Conservation (phyloP, 2,888 invertebrate species). For the Epinotia demarniana region DNA sequence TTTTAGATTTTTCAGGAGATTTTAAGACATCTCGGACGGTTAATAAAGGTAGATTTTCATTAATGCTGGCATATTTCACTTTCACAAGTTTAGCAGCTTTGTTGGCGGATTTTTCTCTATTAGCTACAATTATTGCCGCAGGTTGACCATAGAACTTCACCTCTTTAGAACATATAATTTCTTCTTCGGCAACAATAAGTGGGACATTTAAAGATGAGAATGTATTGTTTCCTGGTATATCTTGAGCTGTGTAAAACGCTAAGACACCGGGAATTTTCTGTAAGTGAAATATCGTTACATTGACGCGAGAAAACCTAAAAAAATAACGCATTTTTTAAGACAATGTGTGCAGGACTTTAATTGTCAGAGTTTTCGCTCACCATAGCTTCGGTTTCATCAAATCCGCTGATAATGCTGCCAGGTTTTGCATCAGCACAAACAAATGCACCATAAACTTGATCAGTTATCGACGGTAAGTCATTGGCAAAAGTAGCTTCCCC, state of each 20-base stretch:
- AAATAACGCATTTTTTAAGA: too few relatives aligned
- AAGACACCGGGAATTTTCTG: conserved; percentile 85
- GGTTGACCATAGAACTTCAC: conserved; percentile 87
- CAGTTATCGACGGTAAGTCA: conserved; percentile 77
- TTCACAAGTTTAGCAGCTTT: conserved; percentile 81
- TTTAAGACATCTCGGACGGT: conserved; percentile 66
- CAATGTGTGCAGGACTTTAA: too few relatives aligned
- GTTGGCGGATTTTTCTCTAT: conserved; percentile 80
- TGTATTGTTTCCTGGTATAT: conserved; percentile 85
- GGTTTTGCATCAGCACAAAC: conserved; percentile 75
- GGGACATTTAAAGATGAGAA: conserved; percentile 46
- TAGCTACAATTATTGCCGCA: conserved; percentile 88
- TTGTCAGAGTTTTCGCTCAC: conserved; percentile 27
- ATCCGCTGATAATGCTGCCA: conserved; percentile 64
- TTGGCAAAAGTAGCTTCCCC: conserved; percentile 86
- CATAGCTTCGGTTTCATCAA: conserved; percentile 80
- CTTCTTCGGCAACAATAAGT: conserved; percentile 55
- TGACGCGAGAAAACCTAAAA: too few relatives aligned
- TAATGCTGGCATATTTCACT: conserved; percentile 71
- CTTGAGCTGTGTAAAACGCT: conserved; percentile 84
- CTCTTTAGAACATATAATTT: conserved; percentile 73
- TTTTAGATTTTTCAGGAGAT: conserved; percentile 54
- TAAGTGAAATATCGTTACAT: conserved; percentile 43
- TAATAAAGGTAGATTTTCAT: conserved; percentile 60
- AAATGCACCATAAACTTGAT: conserved; percentile 85